phyloP scores from a whole-genome alignment of 2,113 vertebrate species.

The Microtus pennsylvanicus region DNA sequence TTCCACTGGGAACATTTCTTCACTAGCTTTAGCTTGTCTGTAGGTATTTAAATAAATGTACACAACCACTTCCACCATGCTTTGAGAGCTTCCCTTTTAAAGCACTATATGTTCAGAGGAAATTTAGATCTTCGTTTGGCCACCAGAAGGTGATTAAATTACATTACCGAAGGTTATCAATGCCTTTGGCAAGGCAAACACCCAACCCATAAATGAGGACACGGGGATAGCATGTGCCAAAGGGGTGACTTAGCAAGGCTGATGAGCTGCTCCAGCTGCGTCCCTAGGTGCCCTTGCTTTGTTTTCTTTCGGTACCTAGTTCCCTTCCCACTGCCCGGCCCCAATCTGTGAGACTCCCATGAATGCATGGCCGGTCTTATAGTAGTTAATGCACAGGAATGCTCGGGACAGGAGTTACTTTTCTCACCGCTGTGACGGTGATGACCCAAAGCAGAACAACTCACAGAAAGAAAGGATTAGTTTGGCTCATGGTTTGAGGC shows the following conservation, averaged over 20 bases:
- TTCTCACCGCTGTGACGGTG: neutral
- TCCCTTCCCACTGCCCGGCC: neutral
- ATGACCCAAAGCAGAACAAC: neutral
- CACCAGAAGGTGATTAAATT: neutral
- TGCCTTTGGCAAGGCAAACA: neutral
- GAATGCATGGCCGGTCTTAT: too few relatives aligned
- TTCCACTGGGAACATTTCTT: neutral
- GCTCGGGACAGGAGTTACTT: neutral
- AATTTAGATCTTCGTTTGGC: neutral
- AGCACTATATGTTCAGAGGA: neutral
- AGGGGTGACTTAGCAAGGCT: rapidly evolving
- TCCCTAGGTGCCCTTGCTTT: neutral
- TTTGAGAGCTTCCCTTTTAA: neutral
- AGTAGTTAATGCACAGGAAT: rapidly evolving
- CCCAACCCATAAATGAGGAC: neutral
- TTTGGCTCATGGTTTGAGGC: neutral
- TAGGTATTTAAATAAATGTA: neutral
- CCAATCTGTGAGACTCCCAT: neutral
- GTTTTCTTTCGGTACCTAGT: neutral
- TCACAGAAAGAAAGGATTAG: neutral
- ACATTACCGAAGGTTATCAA: neutral
- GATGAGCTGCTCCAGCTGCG: rapidly evolving
- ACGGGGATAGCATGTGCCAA: rapidly evolving
- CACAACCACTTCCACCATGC: too few relatives aligned
- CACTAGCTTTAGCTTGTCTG: neutral